phyloP scores from a whole-genome alignment of 2,797 vertebrate species.

The Xenopus petersii region DNA sequence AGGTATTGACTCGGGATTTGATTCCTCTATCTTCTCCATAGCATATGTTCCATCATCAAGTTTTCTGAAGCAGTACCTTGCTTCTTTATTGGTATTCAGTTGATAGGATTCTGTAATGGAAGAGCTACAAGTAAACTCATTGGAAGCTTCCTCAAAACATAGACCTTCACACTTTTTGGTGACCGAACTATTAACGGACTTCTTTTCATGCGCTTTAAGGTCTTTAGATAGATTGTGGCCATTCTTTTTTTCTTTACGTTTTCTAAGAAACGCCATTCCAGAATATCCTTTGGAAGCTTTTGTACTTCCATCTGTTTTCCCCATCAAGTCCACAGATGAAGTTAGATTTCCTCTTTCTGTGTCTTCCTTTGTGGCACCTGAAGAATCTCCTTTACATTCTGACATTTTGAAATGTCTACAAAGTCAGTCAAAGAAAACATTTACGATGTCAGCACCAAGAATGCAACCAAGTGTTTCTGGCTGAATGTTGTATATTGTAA shows the following conservation, averaged over 20 bases:
- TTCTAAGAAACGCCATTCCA: constrained; percentile 56
- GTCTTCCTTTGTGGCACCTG: constrained; percentile 8
- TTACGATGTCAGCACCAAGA: background rate
- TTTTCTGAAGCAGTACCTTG: constrained; percentile 14
- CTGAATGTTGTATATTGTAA: too few species aligned
- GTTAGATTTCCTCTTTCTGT: background rate
- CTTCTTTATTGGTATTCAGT: constrained; percentile 33
- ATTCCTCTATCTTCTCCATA: constrained; percentile 61
- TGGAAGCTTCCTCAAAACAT: constrained; percentile 25
- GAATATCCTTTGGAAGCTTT: constrained; percentile 47
- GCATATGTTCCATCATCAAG: constrained; percentile 34
- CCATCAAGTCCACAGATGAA: background rate
- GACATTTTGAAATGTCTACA: constrained; percentile 17
- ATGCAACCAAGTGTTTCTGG: too few species aligned
- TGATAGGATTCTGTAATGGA: constrained; percentile 20
- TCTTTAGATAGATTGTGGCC: constrained; percentile 39
- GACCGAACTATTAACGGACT: constrained; percentile 7
- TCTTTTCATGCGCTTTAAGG: constrained; percentile 22
- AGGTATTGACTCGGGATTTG: constrained; percentile 53
- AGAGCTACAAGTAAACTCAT: constrained; percentile 26
- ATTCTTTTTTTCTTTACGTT: constrained; percentile 45
- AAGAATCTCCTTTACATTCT: constrained; percentile 13
- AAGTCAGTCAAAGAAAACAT: background rate
- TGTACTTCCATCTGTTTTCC: constrained; percentile 21
- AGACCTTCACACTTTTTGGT: constrained; percentile 27